Evolutionary conservation across 2,888 invertebrate species (phyloP).

Genomic region (Lithodes maja): DNA sequence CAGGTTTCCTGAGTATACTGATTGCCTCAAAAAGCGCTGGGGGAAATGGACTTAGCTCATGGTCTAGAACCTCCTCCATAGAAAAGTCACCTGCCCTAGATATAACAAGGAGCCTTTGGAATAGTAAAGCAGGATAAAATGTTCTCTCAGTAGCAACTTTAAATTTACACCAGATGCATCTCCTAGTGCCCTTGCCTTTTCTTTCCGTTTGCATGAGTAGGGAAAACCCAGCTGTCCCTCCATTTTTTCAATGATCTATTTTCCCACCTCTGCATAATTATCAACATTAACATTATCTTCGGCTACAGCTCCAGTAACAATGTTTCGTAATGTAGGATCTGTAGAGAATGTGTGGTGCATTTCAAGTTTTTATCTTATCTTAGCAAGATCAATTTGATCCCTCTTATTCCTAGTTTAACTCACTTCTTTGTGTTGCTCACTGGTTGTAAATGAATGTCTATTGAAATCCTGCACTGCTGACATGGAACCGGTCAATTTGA

Average conservation of each 20-base stretch:
- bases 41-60: conserved; percentile 20
- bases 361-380: conserved; percentile 38
- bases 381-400: conserved; percentile 25
- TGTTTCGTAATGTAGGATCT: conserved; percentile 39
- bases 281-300: conserved; percentile 23
- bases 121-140: conserved; percentile 12
- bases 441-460: too few species aligned
- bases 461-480: too few species aligned
- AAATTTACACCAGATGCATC: neutral
- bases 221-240: neutral
- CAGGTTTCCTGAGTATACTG: conserved; percentile 1
- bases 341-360: conserved; percentile 35
- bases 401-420: too few species aligned
- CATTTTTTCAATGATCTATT: conserved; percentile 12
- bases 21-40: conserved; percentile 30
- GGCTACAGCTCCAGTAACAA: conserved; percentile 44
- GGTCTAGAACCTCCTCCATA: conserved; percentile 22
- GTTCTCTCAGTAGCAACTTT: conserved; percentile 36
- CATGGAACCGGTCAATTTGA: neutral
- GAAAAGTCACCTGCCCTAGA: conserved; percentile 16
- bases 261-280: conserved; percentile 2
- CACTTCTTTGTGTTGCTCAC: too few species aligned
- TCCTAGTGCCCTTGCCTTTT: conserved; percentile 10
- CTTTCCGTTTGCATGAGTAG: conserved; percentile 10
- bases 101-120: conserved; percentile 13